phyloP scores from a whole-genome alignment of 2,797 vertebrate species.

The Sorex maritimensis region DNA sequence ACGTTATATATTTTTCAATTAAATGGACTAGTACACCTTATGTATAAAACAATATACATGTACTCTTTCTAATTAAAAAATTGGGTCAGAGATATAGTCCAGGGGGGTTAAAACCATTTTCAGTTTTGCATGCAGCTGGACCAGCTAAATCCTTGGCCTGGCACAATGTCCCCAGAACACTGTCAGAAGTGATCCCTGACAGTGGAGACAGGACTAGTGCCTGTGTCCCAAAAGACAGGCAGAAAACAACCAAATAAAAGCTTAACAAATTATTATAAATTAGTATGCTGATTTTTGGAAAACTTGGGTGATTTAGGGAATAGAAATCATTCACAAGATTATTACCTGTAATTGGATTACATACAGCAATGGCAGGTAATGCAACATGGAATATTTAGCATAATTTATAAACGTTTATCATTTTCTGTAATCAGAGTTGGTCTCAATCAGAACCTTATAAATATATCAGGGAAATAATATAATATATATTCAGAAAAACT shows the following conservation, averaged over 20 bases:
- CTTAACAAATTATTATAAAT: background rate
- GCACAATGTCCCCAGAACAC: too few relatives aligned
- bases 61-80: too few relatives aligned
- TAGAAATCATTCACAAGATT: background rate
- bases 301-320: background rate
- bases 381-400: background rate
- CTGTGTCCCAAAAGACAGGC: too few relatives aligned
- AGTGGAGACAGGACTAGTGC: too few relatives aligned
- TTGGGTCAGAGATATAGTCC: too few relatives aligned
- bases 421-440: slow-evolving; percentile 18
- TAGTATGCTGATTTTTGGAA: background rate
- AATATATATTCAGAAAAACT: too few relatives aligned
- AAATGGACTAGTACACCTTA: too few relatives aligned
- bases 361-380: background rate
- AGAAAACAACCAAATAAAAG: background rate
- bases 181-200: too few relatives aligned
- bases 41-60: too few relatives aligned
- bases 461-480: background rate
- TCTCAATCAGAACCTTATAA: background rate
- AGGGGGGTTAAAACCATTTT: too few relatives aligned
- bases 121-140: too few relatives aligned
- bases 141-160: too few relatives aligned
- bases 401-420: background rate
- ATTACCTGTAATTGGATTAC: background rate
- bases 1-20: background rate